Conservation (phyloP, 2,888 invertebrate genomes). For the Cantharis nigra region DNA sequence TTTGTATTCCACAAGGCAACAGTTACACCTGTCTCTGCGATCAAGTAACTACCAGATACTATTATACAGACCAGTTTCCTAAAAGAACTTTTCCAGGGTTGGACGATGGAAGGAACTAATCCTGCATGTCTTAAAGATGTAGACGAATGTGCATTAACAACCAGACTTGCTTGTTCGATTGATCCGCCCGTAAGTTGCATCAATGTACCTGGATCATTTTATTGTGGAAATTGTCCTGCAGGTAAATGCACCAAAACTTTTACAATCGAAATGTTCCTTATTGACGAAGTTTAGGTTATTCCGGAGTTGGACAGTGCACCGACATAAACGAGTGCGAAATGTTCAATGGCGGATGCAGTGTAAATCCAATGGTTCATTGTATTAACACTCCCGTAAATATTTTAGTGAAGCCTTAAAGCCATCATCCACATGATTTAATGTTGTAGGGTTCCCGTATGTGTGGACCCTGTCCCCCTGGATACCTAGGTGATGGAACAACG, state of each 20-base stretch:
- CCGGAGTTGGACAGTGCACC: conserved; percentile 85
- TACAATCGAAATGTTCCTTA: too few species aligned
- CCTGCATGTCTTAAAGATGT: conserved; percentile 83
- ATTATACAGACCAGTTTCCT: neutral
- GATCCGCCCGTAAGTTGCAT: conserved; percentile 84
- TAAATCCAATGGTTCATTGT: conserved; percentile 78
- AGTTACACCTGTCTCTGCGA: conserved; percentile 83
- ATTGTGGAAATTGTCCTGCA: conserved; percentile 85
- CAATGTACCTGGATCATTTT: conserved; percentile 87
- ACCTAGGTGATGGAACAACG: conserved; percentile 78
- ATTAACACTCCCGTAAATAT: conserved; percentile 74
- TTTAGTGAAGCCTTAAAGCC: neutral
- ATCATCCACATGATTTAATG: neutral
- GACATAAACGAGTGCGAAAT: conserved; percentile 88
- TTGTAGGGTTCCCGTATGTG: conserved; percentile 83
- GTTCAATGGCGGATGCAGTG: conserved; percentile 89
- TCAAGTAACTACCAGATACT: conserved; percentile 58
- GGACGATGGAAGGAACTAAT: conserved; percentile 73
- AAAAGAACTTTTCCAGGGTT: conserved; percentile 62
- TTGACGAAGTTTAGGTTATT: conserved; percentile 64
- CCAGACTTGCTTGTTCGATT: conserved; percentile 73
- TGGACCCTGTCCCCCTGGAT: conserved; percentile 87
- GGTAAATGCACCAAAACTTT: conserved; percentile 55
- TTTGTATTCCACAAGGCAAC: conserved; percentile 70
- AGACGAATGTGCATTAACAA: conserved; percentile 78